Evolutionary conservation across 1,140 invertebrate species (phyloP).

Genomic region (Drosophila busckii): DNA sequence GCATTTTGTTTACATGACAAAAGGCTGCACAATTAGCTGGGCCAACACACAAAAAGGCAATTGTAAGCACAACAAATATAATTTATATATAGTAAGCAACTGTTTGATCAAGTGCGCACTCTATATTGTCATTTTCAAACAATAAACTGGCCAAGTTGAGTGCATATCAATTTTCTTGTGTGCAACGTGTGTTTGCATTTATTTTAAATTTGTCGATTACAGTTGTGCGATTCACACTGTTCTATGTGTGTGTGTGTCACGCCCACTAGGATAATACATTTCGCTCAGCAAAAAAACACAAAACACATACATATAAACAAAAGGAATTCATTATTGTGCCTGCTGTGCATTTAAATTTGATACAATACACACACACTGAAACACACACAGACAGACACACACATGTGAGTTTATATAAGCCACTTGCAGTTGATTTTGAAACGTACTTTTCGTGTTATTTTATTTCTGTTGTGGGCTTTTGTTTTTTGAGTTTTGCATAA

Average conservation of each 20-base stretch:
- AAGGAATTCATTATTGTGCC: slow-evolving; percentile 74
- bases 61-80: too few relatives aligned
- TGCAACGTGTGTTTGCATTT: slow-evolving; percentile 1
- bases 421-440: slow-evolving; percentile 59
- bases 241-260: slow-evolving; percentile 21
- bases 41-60: slow-evolving; percentile 9
- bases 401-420: slow-evolving; percentile 23
- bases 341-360: slow-evolving; percentile 73
- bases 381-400: slow-evolving; percentile 13
- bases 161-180: too few relatives aligned
- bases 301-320: too few relatives aligned
- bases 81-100: too few relatives aligned
- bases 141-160: too few relatives aligned
- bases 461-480: slow-evolving; percentile 17
- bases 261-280: slow-evolving; percentile 31
- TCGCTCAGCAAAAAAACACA: slow-evolving; percentile 58
- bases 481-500: slow-evolving; percentile 73
- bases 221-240: slow-evolving; percentile 24
- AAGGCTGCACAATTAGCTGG: slow-evolving; percentile 53
- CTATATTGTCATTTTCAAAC: too few relatives aligned
- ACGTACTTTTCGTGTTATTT: slow-evolving; percentile 50
- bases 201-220: slow-evolving; percentile 29
- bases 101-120: slow-evolving; percentile 1
- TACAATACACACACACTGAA: slow-evolving; percentile 70
- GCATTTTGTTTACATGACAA: slow-evolving; percentile 58